Conservation (phyloP, 2,797 vertebrate genomes). For the Sebastes taczanowskii region DNA sequence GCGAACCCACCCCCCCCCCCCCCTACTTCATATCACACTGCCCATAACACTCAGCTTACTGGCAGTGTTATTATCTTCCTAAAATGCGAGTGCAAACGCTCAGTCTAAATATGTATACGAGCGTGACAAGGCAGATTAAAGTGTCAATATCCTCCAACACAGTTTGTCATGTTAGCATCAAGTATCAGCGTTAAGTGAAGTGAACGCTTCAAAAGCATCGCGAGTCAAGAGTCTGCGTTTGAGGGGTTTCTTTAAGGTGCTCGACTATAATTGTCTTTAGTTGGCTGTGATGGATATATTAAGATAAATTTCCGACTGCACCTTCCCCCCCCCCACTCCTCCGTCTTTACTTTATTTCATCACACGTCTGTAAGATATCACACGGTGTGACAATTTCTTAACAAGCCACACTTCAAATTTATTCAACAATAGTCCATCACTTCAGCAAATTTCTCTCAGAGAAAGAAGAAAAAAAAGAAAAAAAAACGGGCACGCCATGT, state of each 20-base stretch:
- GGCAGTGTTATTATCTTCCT: slow-evolving; percentile 60
- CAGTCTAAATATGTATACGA: slow-evolving; percentile 58
- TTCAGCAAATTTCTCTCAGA: slow-evolving; percentile 58
- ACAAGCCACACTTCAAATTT: slow-evolving; percentile 68
- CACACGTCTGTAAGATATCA: slow-evolving; percentile 71
- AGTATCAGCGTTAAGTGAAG: slow-evolving; percentile 33
- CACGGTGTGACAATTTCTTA: slow-evolving; percentile 73
- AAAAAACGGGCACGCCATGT: slow-evolving; percentile 40
- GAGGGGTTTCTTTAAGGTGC: slow-evolving; percentile 50
- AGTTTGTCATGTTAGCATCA: slow-evolving; percentile 46
- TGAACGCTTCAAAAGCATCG: slow-evolving; percentile 50
- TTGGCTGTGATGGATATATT: slow-evolving; percentile 57
- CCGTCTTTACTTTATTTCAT: slow-evolving; percentile 64
- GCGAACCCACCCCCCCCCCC: not conserved
- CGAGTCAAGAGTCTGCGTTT: slow-evolving; percentile 53
- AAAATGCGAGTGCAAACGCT: slow-evolving; percentile 35
- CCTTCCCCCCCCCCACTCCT: not conserved
- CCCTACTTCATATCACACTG: slow-evolving; percentile 40
- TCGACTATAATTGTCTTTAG: slow-evolving; percentile 48
- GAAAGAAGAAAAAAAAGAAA: not conserved
- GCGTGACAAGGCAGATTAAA: slow-evolving; percentile 65
- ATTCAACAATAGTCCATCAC: slow-evolving; percentile 59
- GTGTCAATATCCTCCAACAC: slow-evolving; percentile 48
- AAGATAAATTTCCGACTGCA: slow-evolving; percentile 35
- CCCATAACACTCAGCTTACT: slow-evolving; percentile 48